phyloP scores from a whole-genome alignment of 2,888 invertebrate genomes.

The Fissipunctia ypsillon region DNA sequence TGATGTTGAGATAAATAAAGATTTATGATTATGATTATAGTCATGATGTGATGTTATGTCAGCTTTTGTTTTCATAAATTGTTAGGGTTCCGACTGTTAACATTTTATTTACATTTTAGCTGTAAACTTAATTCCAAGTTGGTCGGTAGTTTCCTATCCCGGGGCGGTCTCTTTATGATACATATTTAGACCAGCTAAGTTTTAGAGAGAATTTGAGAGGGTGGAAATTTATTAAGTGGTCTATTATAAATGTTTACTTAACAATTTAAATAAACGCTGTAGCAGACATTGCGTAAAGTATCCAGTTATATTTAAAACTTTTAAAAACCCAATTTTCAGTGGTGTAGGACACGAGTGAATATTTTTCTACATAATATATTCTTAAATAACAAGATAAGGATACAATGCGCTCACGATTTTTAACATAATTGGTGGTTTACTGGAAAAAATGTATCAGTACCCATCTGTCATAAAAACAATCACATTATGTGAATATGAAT shows the following conservation, averaged over 20 bases:
- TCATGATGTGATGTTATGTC: not conserved
- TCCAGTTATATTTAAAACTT: not conserved
- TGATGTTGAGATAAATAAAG: too few relatives aligned
- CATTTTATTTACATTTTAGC: constrained; percentile 59
- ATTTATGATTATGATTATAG: too few relatives aligned
- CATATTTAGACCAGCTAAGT: constrained; percentile 26
- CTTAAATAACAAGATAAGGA: not conserved
- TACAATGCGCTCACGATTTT: not conserved
- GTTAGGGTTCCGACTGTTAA: constrained; percentile 37
- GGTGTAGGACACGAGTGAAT: too few relatives aligned
- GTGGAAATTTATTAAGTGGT: constrained; percentile 26
- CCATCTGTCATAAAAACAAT: not conserved
- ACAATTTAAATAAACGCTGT: constrained; percentile 19
- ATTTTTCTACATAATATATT: not conserved
- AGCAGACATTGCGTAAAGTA: not conserved
- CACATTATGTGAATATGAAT: not conserved
- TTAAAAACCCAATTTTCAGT: too few relatives aligned
- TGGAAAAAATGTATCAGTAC: not conserved
- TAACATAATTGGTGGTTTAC: not conserved
- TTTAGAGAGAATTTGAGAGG: constrained; percentile 26
- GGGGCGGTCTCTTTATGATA: constrained; percentile 25
- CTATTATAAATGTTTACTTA: constrained; percentile 20
- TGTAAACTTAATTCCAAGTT: constrained; percentile 58
- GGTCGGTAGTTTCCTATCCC: constrained; percentile 23
- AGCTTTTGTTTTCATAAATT: constrained; percentile 26